Base-by-base conservation (phyloP, 2,888 invertebrate genomes). In the Dilophus febrilis region DNA sequence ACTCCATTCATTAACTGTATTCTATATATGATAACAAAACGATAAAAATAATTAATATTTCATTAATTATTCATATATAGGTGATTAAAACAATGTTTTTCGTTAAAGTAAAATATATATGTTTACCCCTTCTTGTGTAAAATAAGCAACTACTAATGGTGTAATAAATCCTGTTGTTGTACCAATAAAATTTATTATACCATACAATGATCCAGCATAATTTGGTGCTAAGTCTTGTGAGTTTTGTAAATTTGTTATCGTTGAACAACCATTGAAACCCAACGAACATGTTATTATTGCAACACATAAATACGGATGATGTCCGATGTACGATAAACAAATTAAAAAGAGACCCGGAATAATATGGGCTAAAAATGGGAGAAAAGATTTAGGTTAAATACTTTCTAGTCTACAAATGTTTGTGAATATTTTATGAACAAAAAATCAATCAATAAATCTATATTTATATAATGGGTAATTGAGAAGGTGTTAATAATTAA, bases 1-100 rank as follows among this genome's bases (percentile, higher is more conserved):
- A 37, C 78, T 71, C 83, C 83, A 84, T 56, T 82, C 74, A 17
- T 70, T 65, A 40, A 83, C 67, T n/a, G 79, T 77, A 47, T 79
- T 82, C 81, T 83, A 55, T n/a, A 64, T 64, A 44, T 18, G 13
- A 12, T 7, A 38, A 35, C 11, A 29, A 10, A 33, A n/a, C n/a
- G n/a, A n/a, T n/a, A n/a, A 33, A 14, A n/a, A 33, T 33, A 16
- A 4, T 8, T 6, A 3, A n/a, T 13, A 32, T 16, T 32, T 32
- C 14, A n/a, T 32, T n/a, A 18, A 22, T 26, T 19, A 18, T 10
- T 8, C 19, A 22, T 22, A 31, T n/a, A n/a, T n/a, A n/a, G n/a
- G n/a, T n/a, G n/a, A n/a, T n/a, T n/a, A n/a, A n/a, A n/a, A n/a
- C n/a, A n/a, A n/a, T n/a, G n/a, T n/a, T n/a, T n/a, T n/a, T n/a